A percentile compares a stretch with the other conserved stretches of the same genome.
Conservation (phyloP, 2,888 invertebrate genomes). For the Idaea straminata region DNA sequence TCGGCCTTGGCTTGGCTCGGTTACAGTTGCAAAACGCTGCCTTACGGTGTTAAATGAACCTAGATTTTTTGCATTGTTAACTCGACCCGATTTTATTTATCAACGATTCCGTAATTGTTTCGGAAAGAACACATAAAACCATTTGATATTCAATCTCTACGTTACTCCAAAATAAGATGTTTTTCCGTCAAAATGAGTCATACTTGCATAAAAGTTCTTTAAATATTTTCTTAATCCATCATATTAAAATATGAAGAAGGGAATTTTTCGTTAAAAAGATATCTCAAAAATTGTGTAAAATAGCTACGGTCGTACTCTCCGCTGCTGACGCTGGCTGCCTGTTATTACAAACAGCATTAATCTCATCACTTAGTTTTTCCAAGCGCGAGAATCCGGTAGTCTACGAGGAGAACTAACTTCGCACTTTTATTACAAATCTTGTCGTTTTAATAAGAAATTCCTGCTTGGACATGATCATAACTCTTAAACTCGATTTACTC, state of each 20-base stretch:
- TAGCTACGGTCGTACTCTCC: background rate
- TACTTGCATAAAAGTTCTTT: too few species aligned
- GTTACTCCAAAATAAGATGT: background rate
- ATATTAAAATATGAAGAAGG: background rate
- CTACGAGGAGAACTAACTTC: conserved; percentile 26
- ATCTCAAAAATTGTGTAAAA: background rate
- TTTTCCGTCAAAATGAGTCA: background rate
- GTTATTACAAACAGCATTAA: conserved; percentile 20
- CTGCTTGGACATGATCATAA: conserved; percentile 29
- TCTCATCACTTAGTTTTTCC: conserved; percentile 23
- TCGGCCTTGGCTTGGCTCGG: conserved; percentile 48
- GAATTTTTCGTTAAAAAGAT: too few species aligned
- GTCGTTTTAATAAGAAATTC: conserved; percentile 32
- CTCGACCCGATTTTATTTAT: conserved; percentile 1
- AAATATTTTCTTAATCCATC: too few species aligned
- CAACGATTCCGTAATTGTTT: conserved; percentile 10
- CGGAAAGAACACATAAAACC: background rate
- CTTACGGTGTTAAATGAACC: conserved; percentile 15
- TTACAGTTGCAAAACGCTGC: conserved; percentile 37
- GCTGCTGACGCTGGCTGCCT: background rate
- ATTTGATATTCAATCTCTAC: background rate
- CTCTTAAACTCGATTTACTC: conserved; percentile 33
- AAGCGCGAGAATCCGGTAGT: conserved; percentile 19
- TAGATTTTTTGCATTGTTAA: background rate
- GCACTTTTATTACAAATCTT: conserved; percentile 32